Percentiles rank a stretch among this genome's conserved stretches.
Evolutionary conservation across 1,140 invertebrate genomes (phyloP).

Genomic region (Drosophila hydei): DNA sequence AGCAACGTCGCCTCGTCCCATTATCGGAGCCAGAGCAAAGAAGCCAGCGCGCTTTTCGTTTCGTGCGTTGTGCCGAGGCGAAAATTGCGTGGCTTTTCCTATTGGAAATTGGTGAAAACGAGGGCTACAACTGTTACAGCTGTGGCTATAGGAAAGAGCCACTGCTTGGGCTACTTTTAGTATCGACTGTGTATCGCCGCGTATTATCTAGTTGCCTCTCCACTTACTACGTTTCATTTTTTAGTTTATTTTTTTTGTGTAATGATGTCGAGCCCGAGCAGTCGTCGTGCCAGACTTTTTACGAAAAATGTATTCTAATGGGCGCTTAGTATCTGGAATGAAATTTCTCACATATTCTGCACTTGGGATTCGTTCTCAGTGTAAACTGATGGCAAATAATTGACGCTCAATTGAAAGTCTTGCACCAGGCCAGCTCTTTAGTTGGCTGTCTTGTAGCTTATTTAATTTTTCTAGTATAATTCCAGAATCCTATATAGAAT

Average conservation of each 20-base stretch:
- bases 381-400: slow-evolving; percentile 75
- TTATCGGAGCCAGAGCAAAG: slow-evolving; percentile 43
- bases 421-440: no score
- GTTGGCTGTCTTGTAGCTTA: no score
- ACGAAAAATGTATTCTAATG: slow-evolving; percentile 51
- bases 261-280: slow-evolving; percentile 59
- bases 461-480: no score
- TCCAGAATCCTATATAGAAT: no score
- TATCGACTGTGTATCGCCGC: slow-evolving; percentile 42
- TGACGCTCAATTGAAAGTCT: slow-evolving; percentile 64
- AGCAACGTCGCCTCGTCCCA: slow-evolving; percentile 36
- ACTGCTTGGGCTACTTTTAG: slow-evolving; percentile 38
- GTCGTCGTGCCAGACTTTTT: slow-evolving; percentile 1
- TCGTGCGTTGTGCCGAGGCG: slow-evolving; percentile 25
- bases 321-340: slow-evolving; percentile 61
- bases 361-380: no score
- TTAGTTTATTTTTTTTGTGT: slow-evolving; percentile 36
- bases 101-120: slow-evolving; percentile 46
- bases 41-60: slow-evolving; percentile 10
- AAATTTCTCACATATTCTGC: slow-evolving; percentile 47
- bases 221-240: not conserved
- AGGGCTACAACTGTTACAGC: slow-evolving; percentile 26
- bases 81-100: slow-evolving; percentile 61
- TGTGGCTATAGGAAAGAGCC: no score
- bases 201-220: slow-evolving; percentile 49